Percentiles rank a stretch among this genome's conserved stretches.
Conservation (phyloP, 2,888 invertebrate species). For the Stictocephala bisonia region DNA sequence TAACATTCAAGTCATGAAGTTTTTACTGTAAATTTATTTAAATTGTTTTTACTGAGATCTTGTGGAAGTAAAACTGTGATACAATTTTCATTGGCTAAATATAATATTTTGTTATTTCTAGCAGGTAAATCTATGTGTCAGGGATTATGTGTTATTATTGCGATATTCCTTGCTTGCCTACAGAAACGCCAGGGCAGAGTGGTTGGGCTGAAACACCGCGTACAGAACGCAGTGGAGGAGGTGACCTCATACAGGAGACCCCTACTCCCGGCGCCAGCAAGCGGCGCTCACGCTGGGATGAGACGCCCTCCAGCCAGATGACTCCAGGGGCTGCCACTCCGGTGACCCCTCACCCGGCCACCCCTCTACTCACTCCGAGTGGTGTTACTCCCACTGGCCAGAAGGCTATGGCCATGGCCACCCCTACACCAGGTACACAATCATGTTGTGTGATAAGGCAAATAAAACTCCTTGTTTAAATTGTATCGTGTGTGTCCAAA, state of each 20-base stretch:
- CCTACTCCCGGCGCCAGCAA: constrained; percentile 94
- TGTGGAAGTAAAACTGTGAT: too few species aligned
- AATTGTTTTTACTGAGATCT: too few species aligned
- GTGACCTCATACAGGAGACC: constrained; percentile 84
- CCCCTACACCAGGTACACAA: constrained; percentile 87
- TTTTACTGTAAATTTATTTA: too few species aligned
- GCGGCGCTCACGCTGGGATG: constrained; percentile 97
- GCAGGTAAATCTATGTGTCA: too few species aligned
- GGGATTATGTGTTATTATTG: too few species aligned
- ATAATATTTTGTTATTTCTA: too few species aligned
- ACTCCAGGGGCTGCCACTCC: constrained; percentile 64
- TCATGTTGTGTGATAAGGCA: too few species aligned
- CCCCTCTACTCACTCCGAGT: constrained; percentile 68
- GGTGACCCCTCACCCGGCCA: constrained; percentile 72
- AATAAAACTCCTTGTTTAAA: too few species aligned
- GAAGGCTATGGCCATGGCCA: constrained; percentile 98
- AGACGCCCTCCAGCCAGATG: constrained; percentile 82
- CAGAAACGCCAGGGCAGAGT: constrained; percentile 96
- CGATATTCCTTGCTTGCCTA: too few species aligned
- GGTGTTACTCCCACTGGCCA: constrained; percentile 85
- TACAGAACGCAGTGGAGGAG: constrained; percentile 85
- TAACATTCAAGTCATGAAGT: too few species aligned
- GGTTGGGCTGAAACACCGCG: constrained; percentile 99
- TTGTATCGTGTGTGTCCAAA: too few species aligned
- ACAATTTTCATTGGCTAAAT: too few species aligned